These are phyloP conservation scores for Calameuta filiformis DNA, from an alignment of 2,888 invertebrate species.

Conservation along the genomic window DNA sequence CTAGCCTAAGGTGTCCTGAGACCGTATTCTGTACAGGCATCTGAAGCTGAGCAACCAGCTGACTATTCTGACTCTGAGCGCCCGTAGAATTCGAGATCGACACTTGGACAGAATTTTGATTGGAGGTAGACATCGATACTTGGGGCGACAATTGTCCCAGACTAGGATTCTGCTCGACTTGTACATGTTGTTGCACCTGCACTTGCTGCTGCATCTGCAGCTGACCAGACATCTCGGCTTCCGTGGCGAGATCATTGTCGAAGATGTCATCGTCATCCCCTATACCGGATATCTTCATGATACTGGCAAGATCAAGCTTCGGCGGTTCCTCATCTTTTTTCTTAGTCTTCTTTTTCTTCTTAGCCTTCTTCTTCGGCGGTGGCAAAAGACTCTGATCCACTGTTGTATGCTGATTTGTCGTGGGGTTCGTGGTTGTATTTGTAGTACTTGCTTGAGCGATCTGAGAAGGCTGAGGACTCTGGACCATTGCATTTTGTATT, in stretches of 20 bases:
- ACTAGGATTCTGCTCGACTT: constrained; percentile 42
- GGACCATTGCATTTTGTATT: constrained; percentile 63
- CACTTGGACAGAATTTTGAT: constrained; percentile 48
- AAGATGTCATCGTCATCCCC: constrained; percentile 76
- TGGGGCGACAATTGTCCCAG: constrained; percentile 32
- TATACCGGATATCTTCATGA: constrained; percentile 80
- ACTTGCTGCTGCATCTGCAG: not conserved
- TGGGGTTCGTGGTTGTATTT: constrained; percentile 37
- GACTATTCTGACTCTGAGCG: constrained; percentile 37
- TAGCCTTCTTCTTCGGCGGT: constrained; percentile 68
- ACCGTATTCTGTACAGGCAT: constrained; percentile 62
- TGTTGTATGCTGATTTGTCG: constrained; percentile 46
- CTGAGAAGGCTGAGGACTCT: constrained; percentile 58
- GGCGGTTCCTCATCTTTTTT: constrained; percentile 67
- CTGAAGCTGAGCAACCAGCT: constrained; percentile 69
- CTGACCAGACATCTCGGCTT: constrained; percentile 40
- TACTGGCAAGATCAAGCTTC: constrained; percentile 77
- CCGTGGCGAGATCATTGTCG: constrained; percentile 55
- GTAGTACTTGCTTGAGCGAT: constrained; percentile 49
- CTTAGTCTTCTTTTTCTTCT: constrained; percentile 70
- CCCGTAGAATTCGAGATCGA: constrained; percentile 53
- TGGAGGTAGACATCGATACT: constrained; percentile 21
- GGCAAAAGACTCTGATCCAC: constrained; percentile 63
- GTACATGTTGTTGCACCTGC: constrained; percentile 29
- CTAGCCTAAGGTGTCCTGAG: constrained; percentile 73